These are phyloP conservation scores for Brachyalestes nurse DNA, from an alignment of 2,797 vertebrate genomes.

Conservation along the genomic window DNA sequence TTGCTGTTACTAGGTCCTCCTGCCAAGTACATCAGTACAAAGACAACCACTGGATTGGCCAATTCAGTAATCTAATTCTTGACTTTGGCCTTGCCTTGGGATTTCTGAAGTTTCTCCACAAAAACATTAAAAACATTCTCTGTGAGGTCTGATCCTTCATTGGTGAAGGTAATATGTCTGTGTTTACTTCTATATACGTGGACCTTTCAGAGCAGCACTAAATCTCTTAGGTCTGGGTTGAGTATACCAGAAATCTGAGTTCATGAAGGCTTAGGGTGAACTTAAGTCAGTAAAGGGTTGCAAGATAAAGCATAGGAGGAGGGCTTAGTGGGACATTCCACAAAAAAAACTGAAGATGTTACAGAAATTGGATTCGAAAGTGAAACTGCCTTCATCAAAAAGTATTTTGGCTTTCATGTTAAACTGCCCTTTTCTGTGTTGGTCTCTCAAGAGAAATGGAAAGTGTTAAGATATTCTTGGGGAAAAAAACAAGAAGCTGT, in stretches of 20 bases:
- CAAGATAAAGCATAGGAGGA: conserved; percentile 60
- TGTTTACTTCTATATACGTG: conserved; percentile 25
- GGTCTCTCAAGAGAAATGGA: too few relatives aligned
- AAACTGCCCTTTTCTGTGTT: too few relatives aligned
- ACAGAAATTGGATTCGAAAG: too few relatives aligned
- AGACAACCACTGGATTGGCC: not conserved
- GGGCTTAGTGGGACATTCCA: conserved; percentile 72
- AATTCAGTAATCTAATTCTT: not conserved
- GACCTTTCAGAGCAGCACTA: conserved; percentile 31
- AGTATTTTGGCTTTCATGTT: too few relatives aligned
- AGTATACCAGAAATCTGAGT: conserved; percentile 12
- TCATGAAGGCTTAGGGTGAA: conserved; percentile 31
- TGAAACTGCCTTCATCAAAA: too few relatives aligned
- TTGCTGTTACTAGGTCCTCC: not conserved
- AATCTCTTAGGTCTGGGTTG: conserved; percentile 39
- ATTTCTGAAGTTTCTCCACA: conserved; percentile 3
- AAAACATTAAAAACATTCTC: not conserved
- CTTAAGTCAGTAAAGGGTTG: conserved; percentile 48
- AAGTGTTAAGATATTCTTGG: too few relatives aligned
- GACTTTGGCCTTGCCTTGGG: not conserved
- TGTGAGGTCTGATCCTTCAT: conserved; percentile 19
- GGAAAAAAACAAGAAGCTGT: too few relatives aligned
- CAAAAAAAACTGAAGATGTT: conserved; percentile 29
- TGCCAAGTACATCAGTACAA: not conserved
- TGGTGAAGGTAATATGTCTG: conserved; percentile 12